Percentiles rank a stretch among this genome's conserved stretches.
phyloP scores from a whole-genome alignment of 2,888 invertebrate genomes.

The Abrostola triplasia region DNA sequence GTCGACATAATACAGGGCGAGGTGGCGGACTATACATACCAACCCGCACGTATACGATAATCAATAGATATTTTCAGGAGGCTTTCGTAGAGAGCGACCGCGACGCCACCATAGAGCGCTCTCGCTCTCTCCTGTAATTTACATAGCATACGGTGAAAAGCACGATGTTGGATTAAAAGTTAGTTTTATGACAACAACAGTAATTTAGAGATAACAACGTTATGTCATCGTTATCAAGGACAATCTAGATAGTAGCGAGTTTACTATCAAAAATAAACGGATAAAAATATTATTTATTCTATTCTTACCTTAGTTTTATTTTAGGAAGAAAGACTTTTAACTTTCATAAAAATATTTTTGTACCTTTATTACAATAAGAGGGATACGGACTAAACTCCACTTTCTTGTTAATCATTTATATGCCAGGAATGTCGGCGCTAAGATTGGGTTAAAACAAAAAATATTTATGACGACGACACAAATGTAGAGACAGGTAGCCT shows the following conservation, averaged over 20 bases:
- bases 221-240: constrained; percentile 31
- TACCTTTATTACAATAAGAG: no score
- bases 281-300: constrained; percentile 16
- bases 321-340: neutral
- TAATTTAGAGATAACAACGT: constrained; percentile 28
- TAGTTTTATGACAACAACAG: constrained; percentile 30
- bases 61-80: constrained; percentile 89
- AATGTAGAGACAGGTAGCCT: constrained; percentile 9
- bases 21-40: constrained; percentile 78
- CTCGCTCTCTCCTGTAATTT: constrained; percentile 82
- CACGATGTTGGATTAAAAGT: constrained; percentile 57
- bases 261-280: constrained; percentile 21
- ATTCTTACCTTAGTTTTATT: neutral
- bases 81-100: constrained; percentile 83
- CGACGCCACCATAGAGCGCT: constrained; percentile 70
- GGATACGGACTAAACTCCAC: no score
- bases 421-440: no score
- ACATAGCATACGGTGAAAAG: constrained; percentile 70
- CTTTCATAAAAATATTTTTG: neutral
- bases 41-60: constrained; percentile 84
- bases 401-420: no score
- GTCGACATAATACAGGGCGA: constrained; percentile 82
- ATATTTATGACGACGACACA: constrained; percentile 21
- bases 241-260: constrained; percentile 17
- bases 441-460: constrained; percentile 7